A percentile compares a stretch with the other conserved stretches of the same genome.
Conservation (phyloP, 2,113 vertebrate species). For the Gulo gulo region DNA sequence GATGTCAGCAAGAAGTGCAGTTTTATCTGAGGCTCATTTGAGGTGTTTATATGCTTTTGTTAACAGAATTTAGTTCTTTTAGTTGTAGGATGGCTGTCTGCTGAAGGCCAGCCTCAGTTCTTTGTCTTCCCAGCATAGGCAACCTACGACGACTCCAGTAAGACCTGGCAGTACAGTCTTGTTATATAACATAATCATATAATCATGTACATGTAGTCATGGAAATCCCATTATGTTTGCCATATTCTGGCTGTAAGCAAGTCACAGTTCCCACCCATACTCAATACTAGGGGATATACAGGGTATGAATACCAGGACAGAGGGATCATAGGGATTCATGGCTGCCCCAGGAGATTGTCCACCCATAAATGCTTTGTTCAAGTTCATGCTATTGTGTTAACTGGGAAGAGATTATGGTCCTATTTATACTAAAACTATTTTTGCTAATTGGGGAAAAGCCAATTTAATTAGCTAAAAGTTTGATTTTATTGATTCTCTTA, state of each 20-base stretch:
- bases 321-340: background rate
- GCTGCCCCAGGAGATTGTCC: background rate
- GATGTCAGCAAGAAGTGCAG: background rate
- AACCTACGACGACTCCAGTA: background rate
- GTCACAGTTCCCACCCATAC: background rate
- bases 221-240: background rate
- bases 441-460: background rate
- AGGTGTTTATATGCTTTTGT: background rate
- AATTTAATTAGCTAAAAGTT: background rate
- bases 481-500: constrained; percentile 6
- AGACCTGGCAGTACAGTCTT: background rate
- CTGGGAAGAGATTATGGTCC: background rate
- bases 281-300: background rate
- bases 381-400: background rate
- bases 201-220: background rate
- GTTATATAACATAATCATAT: background rate
- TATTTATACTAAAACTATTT: background rate
- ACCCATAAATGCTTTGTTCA: background rate
- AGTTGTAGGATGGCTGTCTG: background rate
- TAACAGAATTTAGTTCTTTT: background rate
- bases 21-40: background rate
- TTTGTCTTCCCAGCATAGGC: background rate
- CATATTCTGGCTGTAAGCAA: background rate
- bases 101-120: background rate
- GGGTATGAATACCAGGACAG: background rate